These are phyloP conservation scores for Serinus canaria DNA, from an alignment of 2,113 vertebrate genomes.

Conservation along the genomic window DNA sequence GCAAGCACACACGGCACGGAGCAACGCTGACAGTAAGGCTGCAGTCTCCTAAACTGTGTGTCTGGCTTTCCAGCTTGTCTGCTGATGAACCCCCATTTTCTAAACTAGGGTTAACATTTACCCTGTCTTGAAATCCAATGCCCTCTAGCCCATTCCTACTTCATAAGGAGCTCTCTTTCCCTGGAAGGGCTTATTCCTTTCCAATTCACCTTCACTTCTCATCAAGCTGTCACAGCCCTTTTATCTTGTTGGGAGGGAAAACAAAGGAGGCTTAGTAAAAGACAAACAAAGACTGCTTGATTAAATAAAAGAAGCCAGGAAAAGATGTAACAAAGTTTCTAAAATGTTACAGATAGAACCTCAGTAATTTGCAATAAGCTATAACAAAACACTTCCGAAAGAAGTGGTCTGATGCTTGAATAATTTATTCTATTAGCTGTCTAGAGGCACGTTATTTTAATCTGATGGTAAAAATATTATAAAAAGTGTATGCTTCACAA, in stretches of 20 bases:
- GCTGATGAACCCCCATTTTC: not conserved
- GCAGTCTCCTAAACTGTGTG: not conserved
- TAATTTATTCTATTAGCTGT: not conserved
- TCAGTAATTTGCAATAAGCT: not conserved
- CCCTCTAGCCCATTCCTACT: not conserved
- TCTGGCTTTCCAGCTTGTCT: not conserved
- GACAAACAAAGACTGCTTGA: not conserved
- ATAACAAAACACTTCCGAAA: not conserved
- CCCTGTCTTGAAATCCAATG: not conserved
- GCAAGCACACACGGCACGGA: fast-evolving
- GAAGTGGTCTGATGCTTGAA: not conserved
- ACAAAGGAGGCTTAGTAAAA: not conserved
- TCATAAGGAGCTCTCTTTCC: not conserved
- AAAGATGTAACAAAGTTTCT: not conserved
- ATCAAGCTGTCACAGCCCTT: not conserved
- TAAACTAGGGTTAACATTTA: not conserved
- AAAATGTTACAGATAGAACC: not conserved
- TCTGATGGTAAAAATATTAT: not conserved
- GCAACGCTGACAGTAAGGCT: not conserved
- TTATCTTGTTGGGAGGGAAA: not conserved
- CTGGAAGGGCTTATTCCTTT: not conserved
- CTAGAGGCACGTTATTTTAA: not conserved
- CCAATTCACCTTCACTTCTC: not conserved
- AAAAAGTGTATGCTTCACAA: not conserved
- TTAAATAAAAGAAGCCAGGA: not conserved